These are phyloP conservation scores for Microcaecilia unicolor DNA, from an alignment of 2,797 vertebrate genomes.

Conservation along the genomic window DNA sequence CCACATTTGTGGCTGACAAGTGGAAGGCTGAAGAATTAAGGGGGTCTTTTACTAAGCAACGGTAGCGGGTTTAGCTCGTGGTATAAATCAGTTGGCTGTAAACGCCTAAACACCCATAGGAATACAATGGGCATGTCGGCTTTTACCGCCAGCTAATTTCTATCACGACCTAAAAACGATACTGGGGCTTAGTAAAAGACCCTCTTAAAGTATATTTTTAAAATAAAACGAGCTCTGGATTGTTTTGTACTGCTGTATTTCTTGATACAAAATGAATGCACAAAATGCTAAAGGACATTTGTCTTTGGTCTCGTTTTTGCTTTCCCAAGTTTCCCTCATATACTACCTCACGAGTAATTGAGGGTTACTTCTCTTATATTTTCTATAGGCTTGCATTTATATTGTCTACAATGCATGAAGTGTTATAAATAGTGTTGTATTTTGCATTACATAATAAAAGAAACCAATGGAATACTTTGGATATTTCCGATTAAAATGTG, in stretches of 20 bases:
- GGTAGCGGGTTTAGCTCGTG: no score
- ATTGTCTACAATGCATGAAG: conserved; percentile 59
- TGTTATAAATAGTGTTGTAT: conserved; percentile 52
- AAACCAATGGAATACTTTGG: conserved; percentile 33
- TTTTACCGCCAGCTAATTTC: no score
- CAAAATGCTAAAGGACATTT: conserved; percentile 47
- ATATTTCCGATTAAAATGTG: conserved; percentile 7
- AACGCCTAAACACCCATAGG: no score
- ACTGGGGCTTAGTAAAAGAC: no score
- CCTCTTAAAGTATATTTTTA: conserved; percentile 29
- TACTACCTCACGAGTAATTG: conserved; percentile 60
- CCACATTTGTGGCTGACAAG: no score
- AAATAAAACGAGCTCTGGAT: conserved; percentile 20
- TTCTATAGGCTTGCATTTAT: conserved; percentile 47
- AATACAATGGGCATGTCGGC: no score
- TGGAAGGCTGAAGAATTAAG: conserved; percentile 14
- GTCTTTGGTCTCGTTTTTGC: conserved; percentile 37
- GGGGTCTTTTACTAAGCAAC: no score
- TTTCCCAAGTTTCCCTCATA: conserved; percentile 44
- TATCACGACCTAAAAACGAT: no score
- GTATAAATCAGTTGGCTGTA: no score
- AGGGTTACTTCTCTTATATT: conserved; percentile 50
- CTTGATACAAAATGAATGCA: conserved; percentile 33
- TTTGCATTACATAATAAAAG: conserved; percentile 61
- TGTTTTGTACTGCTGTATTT: conserved; percentile 39